Percentiles rank a stretch among this genome's conserved stretches.
phyloP scores from a whole-genome alignment of 1,140 invertebrate genomes.

The Sycophaga agraensis region DNA sequence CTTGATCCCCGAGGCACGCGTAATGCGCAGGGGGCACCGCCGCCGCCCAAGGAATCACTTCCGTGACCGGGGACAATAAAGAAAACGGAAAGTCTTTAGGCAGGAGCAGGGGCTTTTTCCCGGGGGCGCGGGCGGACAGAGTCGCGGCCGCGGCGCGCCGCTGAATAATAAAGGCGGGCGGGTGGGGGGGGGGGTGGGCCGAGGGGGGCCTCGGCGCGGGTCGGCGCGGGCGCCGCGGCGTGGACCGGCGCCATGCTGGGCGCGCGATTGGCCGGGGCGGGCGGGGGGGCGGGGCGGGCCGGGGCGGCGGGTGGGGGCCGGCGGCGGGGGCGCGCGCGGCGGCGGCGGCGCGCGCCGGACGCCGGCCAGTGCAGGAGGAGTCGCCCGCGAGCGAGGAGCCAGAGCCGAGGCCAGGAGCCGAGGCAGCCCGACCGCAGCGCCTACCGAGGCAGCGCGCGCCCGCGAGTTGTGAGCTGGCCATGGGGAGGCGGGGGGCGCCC shows the following conservation, averaged over 20 bases:
- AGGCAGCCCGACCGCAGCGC: slow-evolving; percentile 23
- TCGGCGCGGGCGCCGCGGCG: no score
- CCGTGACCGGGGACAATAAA: no score
- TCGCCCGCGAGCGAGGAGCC: slow-evolving; percentile 11
- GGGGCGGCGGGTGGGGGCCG: not conserved
- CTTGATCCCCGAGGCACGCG: no score
- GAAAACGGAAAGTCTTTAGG: no score
- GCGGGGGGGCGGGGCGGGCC: not conserved
- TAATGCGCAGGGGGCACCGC: no score
- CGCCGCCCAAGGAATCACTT: no score
- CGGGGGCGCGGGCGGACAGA: no score
- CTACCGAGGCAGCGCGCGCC: not conserved
- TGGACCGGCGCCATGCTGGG: not conserved
- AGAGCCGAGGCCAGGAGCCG: not conserved
- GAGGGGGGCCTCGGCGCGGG: no score
- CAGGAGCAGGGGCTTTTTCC: no score
- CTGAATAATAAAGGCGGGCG: no score
- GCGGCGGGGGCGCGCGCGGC: not conserved
- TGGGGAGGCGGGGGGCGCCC: slow-evolving; percentile 7
- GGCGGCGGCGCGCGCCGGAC: not conserved
- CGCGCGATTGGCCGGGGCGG: not conserved
- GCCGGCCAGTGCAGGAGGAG: slow-evolving; percentile 11
- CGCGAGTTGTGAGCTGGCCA: not conserved
- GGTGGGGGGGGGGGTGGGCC: no score
- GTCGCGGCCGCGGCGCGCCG: no score